Evolutionary conservation across 2,113 vertebrate species (phyloP), one percentile per base, ranked within the genome.

Genomic region (Pelecanoides urinatrix): DNA sequence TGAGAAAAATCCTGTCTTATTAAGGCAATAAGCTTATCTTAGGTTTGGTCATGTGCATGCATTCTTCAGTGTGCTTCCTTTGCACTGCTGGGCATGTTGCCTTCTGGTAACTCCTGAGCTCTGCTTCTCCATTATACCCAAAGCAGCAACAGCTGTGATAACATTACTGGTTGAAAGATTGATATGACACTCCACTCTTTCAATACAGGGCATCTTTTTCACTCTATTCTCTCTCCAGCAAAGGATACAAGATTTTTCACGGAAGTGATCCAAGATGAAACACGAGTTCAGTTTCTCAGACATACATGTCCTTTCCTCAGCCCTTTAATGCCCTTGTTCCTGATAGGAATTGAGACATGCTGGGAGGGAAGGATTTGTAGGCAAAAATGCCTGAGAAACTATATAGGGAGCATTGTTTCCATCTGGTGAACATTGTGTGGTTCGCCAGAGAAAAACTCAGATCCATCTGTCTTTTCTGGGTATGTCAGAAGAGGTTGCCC

Each of bases 391-490:
- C 58, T n/a, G 85, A 79, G 45, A 92, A 95, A 49, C 88, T 78
- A 9, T 93, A 93, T 40, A 81, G 94, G 72, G 79, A 92, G 34
- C 61, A 26, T 90, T 93, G 88, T 96, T 95, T 96, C 92, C 90
- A 92, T 93, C 94, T 96, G 95, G 90, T 91, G 86, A 96, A 56
- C 38, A 13, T 89, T 75, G 87, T 67, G 44, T 85, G 52, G 40
- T 94, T 96, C 5, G 65, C 94, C 94, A 96, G 88, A 91, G 86
- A 86, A 88, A 92, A 68, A 50, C 27, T 87, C 32, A 7, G 34
- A 78, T 65, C 95, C 95, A 97, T 96, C 94, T 96, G 93, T 96
- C 91, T 94, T 95, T 91, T 85, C 81, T 85, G 66, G 32, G 56
- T 80, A 40, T 16, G 6, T 84, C 68, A 86, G 81, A 82, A 68